Evolutionary conservation across 2,797 vertebrate species (phyloP), one percentile per base, ranked within the genome.

Genomic region (Lacerta bilineata): DNA sequence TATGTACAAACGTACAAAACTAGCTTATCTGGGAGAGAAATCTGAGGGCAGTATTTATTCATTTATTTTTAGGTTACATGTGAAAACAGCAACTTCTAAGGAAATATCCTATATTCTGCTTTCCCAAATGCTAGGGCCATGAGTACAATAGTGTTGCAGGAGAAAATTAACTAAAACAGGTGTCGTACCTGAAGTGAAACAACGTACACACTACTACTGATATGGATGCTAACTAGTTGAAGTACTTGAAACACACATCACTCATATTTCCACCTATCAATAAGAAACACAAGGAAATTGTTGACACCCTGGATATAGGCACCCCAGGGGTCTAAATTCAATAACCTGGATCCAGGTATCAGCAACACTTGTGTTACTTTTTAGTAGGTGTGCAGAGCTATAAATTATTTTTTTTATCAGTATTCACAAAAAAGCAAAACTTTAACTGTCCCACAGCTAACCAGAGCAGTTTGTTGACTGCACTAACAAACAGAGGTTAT

Each of bases 41-140:
- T 2, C 78, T 20, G 10, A 71, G 27, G n/a, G 50, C 13, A 55
- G 50, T 55, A 55, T 55, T 55, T 15, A 55, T 50, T 3, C 11
- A 13, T 55, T 55, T 55, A 55, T 55, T 55, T 55, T 71, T 13
- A 43, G 17, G 15, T 79, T 27, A 15, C 59, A 9, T 46, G 36
- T 72, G 75, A 93, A 94, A 93, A 90, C 29, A 87, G 17, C 25
- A 85, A 71, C 11, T 88, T 88, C 78, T 83, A 85, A 74, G 46
- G 84, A 50, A 1, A 84, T 3, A 13, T 66, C 68, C 2, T 43
- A 74, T 43, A 64, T 11, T 92, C 88, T 61, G 84, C 91, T 55
- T 80, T 39, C 87, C 82, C 6, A 90, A 69, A 39, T 82, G 61
- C 46, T 2, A 43, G 46, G 15, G 43, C 27, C 18, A 46, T 41